A percentile compares a stretch with the other conserved stretches of the same genome.
These are phyloP conservation scores for Eristalis tenax DNA, from an alignment of 2,888 invertebrate genomes.

Conservation along the genomic window DNA sequence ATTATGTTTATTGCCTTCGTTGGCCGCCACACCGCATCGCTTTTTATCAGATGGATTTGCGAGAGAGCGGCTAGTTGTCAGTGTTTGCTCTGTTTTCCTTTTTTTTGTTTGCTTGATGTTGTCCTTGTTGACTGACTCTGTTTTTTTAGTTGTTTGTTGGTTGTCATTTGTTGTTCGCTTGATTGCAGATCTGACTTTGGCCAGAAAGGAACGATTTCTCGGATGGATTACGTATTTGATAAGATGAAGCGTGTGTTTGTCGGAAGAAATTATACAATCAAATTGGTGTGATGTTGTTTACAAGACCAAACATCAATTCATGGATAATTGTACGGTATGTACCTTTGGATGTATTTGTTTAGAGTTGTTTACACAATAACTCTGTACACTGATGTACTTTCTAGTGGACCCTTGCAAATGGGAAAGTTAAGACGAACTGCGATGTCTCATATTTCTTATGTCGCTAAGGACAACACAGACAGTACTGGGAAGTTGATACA, in stretches of 20 bases:
- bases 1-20: conserved; percentile 8
- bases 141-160: conserved; percentile 6
- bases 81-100: conserved; percentile 20
- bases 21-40: not conserved
- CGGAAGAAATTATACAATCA: conserved; percentile 4
- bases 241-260: conserved; percentile 43
- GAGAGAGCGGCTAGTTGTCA: conserved; percentile 18
- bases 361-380: not conserved
- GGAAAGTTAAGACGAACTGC: not conserved
- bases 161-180: conserved; percentile 28
- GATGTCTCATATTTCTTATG: not conserved
- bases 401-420: not conserved
- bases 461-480: not conserved
- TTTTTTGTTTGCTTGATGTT: conserved; percentile 6
- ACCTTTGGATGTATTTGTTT: not conserved
- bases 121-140: conserved; percentile 29
- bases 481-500: no score
- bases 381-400: not conserved
- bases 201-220: not conserved
- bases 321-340: not conserved
- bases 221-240: conserved; percentile 33
- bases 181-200: conserved; percentile 14
- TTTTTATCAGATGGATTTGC: conserved; percentile 38
- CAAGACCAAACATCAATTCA: not conserved
- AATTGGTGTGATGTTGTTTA: conserved; percentile 34